These are phyloP conservation scores for Cheilosia vernalis DNA, from an alignment of 2,888 invertebrate genomes.

Conservation along the genomic window DNA sequence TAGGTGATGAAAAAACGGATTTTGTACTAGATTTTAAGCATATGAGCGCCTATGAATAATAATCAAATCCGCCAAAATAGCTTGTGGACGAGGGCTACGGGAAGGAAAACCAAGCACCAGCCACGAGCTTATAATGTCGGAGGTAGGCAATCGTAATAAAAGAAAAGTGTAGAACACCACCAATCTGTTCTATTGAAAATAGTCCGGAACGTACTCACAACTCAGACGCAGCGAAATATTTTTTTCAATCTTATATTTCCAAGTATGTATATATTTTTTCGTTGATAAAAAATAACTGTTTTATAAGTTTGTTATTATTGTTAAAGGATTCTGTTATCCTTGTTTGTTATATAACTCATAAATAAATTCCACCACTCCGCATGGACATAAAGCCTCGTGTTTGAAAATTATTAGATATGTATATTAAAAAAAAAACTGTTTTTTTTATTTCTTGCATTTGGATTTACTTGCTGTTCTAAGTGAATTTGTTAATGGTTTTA, in stretches of 20 bases:
- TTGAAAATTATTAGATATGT: constrained; percentile 6
- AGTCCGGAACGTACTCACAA: constrained; percentile 63
- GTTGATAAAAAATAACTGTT: constrained; percentile 10
- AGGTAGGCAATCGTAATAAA: constrained; percentile 42
- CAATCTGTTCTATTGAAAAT: constrained; percentile 62
- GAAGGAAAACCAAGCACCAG: constrained; percentile 40
- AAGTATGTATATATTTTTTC: constrained; percentile 61
- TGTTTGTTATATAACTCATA: constrained; percentile 25
- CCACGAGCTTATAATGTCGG: constrained; percentile 45
- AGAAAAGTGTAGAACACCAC: constrained; percentile 49
- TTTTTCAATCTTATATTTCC: constrained; percentile 56
- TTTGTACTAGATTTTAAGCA: constrained; percentile 42
- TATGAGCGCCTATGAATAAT: constrained; percentile 7
- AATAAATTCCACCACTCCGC: background rate
- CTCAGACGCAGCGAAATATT: constrained; percentile 43
- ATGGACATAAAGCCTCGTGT: constrained; percentile 41
- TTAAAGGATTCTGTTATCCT: constrained; percentile 14
- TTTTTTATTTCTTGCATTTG: background rate
- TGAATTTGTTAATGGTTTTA: background rate
- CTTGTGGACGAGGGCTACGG: constrained; percentile 13
- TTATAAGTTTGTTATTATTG: constrained; percentile 14
- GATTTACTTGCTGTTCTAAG: background rate
- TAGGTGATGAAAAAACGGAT: constrained; percentile 1
- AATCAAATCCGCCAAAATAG: constrained; percentile 54
- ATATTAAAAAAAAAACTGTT: background rate